Evolutionary conservation across 2,888 invertebrate genomes (phyloP).

Genomic region (Megamerina dolium): DNA sequence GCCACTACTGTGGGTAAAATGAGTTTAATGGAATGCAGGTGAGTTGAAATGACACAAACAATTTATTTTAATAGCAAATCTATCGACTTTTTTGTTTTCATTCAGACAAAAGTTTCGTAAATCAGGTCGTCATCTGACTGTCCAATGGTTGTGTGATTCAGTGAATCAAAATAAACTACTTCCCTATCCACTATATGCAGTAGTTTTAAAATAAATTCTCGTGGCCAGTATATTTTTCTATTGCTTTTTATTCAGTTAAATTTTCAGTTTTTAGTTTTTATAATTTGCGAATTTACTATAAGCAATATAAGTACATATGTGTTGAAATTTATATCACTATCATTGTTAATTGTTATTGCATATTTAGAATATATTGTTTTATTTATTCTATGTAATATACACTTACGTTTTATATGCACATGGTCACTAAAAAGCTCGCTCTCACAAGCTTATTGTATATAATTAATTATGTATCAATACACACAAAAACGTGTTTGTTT

Average conservation of each 20-base stretch:
- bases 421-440: too few relatives aligned
- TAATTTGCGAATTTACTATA: too few relatives aligned
- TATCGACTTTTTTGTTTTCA: conserved; percentile 1
- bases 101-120: conserved; percentile 33
- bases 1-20: conserved; percentile 4
- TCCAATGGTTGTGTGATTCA: conserved; percentile 39
- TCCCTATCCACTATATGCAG: conserved; percentile 36
- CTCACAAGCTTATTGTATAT: too few relatives aligned
- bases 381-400: too few relatives aligned
- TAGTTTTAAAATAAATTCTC: conserved; percentile 16
- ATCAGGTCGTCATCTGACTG: conserved; percentile 36
- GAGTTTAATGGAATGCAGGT: conserved; percentile 28
- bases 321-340: too few relatives aligned
- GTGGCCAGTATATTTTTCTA: background rate
- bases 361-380: too few relatives aligned
- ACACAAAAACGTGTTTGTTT: too few relatives aligned
- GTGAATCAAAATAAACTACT: conserved; percentile 24
- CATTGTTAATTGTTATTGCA: too few relatives aligned
- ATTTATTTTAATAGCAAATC: background rate
- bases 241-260: background rate
- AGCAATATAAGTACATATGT: too few relatives aligned
- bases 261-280: background rate
- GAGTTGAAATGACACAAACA: too few relatives aligned
- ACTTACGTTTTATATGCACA: too few relatives aligned
- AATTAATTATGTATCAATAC: too few relatives aligned